These are phyloP conservation scores for Mythimna lalbum DNA, from an alignment of 2,888 invertebrate species.

Conservation along the genomic window DNA sequence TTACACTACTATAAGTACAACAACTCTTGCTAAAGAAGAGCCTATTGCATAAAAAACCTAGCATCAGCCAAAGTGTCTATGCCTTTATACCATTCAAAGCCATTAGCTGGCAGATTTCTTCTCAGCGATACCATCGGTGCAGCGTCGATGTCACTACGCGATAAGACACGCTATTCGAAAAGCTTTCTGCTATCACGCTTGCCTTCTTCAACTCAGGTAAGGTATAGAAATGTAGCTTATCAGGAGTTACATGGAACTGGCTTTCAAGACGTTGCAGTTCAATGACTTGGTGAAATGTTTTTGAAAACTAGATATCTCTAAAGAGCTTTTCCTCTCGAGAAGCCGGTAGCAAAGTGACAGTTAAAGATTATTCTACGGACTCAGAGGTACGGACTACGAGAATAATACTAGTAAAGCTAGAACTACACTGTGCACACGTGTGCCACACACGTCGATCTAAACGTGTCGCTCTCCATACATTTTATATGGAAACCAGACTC, in stretches of 20 bases:
- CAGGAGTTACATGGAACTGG: neutral
- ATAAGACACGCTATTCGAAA: conserved; percentile 47
- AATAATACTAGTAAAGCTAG: no score
- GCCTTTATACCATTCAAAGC: conserved; percentile 18
- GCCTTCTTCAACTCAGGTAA: neutral
- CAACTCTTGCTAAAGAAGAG: no score
- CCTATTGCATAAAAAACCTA: neutral
- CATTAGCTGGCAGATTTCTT: conserved; percentile 37
- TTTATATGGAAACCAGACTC: no score
- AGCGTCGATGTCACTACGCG: conserved; percentile 30
- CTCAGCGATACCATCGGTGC: conserved; percentile 37
- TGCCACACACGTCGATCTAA: no score
- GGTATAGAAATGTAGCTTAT: neutral
- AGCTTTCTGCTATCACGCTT: conserved; percentile 9
- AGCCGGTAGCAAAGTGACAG: no score
- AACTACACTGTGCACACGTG: no score
- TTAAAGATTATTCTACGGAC: no score
- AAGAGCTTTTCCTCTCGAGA: no score
- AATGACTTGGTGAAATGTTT: neutral
- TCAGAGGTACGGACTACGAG: no score
- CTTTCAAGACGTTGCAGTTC: neutral
- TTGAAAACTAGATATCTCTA: no score
- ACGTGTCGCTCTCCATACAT: no score
- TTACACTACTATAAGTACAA: neutral
- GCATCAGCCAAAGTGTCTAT: conserved; percentile 16